Conservation (phyloP, 92 coral and sea anemone genomes). For the Heteractis magnifica region DNA sequence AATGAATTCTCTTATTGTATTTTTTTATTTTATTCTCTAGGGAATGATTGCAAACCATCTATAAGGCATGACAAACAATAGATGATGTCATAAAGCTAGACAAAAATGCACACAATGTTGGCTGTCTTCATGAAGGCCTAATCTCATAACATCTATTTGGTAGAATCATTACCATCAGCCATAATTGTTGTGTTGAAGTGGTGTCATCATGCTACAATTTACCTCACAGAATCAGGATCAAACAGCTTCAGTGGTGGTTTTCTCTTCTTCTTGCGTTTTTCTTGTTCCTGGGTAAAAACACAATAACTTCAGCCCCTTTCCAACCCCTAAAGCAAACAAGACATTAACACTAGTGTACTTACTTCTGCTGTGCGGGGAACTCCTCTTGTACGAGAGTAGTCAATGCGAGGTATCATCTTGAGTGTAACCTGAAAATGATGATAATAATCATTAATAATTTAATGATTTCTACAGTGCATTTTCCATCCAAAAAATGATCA, state of each 20-base stretch:
- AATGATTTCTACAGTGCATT: too few species aligned
- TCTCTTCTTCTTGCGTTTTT: constrained; percentile 84
- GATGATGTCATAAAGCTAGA: too few species aligned
- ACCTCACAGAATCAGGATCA: constrained; percentile 93
- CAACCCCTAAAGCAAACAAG: neutral
- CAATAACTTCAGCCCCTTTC: neutral
- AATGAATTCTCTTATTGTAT: too few species aligned
- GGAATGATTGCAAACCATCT: too few species aligned
- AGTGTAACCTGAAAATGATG: constrained; percentile 58
- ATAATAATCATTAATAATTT: too few species aligned
- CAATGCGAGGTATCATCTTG: constrained; percentile 97
- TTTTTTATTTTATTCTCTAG: too few species aligned
- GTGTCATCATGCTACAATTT: neutral
- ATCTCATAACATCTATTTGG: too few species aligned
- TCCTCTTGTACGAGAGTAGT: constrained; percentile 84
- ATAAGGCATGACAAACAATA: too few species aligned
- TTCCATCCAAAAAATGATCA: too few species aligned
- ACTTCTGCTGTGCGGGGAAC: constrained; percentile 81
- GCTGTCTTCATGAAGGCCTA: too few species aligned
- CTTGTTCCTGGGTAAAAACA: constrained; percentile 51
- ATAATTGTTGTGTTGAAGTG: neutral
- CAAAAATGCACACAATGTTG: too few species aligned
- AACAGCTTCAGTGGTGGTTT: constrained; percentile 90
- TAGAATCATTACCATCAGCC: too few species aligned
- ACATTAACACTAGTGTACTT: neutral